Percentiles rank a stretch among this genome's conserved stretches.
Conservation (phyloP, 1,140 invertebrate species). For the Halictus rubicundus region DNA sequence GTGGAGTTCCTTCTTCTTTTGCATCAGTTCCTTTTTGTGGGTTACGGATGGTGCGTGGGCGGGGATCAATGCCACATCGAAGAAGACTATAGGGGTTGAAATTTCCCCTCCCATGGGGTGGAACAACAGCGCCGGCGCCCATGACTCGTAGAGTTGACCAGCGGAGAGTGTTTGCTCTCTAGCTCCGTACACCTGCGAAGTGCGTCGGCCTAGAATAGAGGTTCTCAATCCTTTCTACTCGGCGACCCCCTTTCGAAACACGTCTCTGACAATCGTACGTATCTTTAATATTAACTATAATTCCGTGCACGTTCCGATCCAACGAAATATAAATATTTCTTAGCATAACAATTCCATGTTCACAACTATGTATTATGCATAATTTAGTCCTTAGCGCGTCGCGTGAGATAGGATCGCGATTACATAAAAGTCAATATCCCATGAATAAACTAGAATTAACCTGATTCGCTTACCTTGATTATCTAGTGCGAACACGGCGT, state of each 20-base stretch:
- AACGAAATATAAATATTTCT: too few relatives aligned
- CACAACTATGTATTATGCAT: not conserved
- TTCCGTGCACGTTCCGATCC: too few relatives aligned
- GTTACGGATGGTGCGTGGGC: too few relatives aligned
- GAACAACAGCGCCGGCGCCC: slow-evolving; percentile 12
- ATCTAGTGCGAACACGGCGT: too few relatives aligned
- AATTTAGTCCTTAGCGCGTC: not conserved
- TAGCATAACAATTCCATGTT: not conserved
- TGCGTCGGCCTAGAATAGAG: slow-evolving; percentile 6
- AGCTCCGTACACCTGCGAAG: slow-evolving; percentile 18
- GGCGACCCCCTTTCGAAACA: not conserved
- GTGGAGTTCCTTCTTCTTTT: too few relatives aligned
- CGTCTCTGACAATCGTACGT: not conserved
- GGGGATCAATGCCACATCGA: not conserved
- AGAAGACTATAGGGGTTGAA: not conserved
- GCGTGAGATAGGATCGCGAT: not conserved
- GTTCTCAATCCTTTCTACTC: not conserved
- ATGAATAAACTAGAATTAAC: not conserved
- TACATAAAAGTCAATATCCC: not conserved
- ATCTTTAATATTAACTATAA: too few relatives aligned
- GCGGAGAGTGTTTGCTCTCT: not conserved
- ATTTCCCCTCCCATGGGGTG: not conserved
- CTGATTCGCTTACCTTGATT: not conserved
- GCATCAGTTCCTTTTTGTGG: too few relatives aligned
- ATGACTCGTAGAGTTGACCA: not conserved